A percentile compares a stretch with the other conserved stretches of the same genome.
Evolutionary conservation across 2,888 invertebrate species (phyloP).

Genomic region (Gasteruption jaculator): DNA sequence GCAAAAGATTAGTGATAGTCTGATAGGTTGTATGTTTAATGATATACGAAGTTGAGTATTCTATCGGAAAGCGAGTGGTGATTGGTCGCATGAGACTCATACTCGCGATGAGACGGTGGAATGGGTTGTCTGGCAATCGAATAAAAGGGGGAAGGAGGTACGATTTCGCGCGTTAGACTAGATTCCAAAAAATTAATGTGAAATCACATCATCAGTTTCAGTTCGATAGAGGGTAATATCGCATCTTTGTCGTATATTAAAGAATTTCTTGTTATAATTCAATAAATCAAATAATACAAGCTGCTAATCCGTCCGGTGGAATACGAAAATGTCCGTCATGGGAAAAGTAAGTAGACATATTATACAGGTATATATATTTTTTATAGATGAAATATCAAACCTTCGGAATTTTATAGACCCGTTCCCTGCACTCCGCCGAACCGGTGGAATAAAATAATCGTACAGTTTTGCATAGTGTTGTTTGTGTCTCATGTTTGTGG

Average conservation of each 20-base stretch:
- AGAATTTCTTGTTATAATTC: not conserved
- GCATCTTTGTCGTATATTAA: constrained; percentile 10
- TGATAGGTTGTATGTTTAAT: constrained; percentile 1
- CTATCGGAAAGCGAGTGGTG: constrained; percentile 28
- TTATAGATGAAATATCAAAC: no score
- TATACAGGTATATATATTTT: not conserved
- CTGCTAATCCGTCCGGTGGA: constrained; percentile 27
- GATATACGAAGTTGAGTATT: constrained; percentile 18
- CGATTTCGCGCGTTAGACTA: constrained; percentile 47
- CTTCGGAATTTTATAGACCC: no score
- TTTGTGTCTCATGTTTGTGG: no score
- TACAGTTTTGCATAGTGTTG: no score
- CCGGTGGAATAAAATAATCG: no score
- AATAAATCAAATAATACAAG: constrained; percentile 14
- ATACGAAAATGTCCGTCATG: constrained; percentile 46
- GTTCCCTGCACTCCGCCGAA: no score
- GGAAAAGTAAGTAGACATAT: constrained; percentile 41
- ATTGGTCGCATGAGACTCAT: constrained; percentile 28
- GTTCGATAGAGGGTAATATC: constrained; percentile 11
- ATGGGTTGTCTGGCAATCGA: constrained; percentile 42
- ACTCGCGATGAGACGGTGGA: constrained; percentile 24
- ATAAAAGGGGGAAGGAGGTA: constrained; percentile 46
- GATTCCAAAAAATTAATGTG: constrained; percentile 33
- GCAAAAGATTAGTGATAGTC: constrained; percentile 3
- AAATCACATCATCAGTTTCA: no score